phyloP scores from a whole-genome alignment of 2,888 invertebrate species.

The Serripes groenlandicus region DNA sequence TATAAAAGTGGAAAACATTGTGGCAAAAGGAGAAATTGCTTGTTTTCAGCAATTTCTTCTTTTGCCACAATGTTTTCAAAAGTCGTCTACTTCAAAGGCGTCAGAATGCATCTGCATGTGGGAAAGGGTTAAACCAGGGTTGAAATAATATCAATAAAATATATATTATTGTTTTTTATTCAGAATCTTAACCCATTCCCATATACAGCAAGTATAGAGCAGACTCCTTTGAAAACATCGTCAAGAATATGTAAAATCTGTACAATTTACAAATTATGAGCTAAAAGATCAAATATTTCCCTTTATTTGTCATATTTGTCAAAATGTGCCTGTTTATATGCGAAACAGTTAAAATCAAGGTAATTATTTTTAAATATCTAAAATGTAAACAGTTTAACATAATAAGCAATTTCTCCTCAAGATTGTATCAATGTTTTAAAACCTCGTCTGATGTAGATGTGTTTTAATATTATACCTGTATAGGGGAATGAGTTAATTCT shows the following conservation, averaged over 20 bases:
- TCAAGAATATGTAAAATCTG: not conserved
- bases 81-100: not conserved
- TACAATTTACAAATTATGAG: not conserved
- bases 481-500: too few species aligned
- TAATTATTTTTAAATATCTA: too few species aligned
- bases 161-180: not conserved
- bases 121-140: not conserved
- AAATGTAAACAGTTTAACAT: too few species aligned
- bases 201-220: too few species aligned
- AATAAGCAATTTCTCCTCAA: too few species aligned
- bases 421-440: too few species aligned
- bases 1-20: not conserved
- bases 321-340: too few species aligned
- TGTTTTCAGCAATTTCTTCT: not conserved
- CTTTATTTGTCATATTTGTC: not conserved
- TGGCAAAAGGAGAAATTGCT: conserved; percentile 11
- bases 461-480: too few species aligned
- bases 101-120: not conserved
- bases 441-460: too few species aligned
- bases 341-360: too few species aligned
- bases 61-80: not conserved
- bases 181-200: too few species aligned
- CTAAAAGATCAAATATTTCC: not conserved
- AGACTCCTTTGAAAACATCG: not conserved
- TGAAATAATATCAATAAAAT: not conserved